Conservation (phyloP, 2,888 invertebrate species). For the Drosophila fungiperda region DNA sequence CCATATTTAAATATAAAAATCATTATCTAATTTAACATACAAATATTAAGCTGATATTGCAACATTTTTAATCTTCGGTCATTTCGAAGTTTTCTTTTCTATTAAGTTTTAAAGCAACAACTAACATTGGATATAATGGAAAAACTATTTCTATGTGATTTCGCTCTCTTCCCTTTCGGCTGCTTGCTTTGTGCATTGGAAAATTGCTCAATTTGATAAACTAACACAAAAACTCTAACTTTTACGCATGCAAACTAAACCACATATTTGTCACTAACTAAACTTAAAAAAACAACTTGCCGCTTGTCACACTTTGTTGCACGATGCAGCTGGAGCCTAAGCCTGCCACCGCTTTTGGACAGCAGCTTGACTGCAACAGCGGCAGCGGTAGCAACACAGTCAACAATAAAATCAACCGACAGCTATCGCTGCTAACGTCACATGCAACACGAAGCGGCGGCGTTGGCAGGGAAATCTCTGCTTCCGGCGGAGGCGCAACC, state of each 20-base stretch:
- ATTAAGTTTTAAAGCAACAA: constrained; percentile 16
- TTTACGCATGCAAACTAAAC: constrained; percentile 51
- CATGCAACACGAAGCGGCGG: constrained; percentile 83
- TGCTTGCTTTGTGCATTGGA: constrained; percentile 50
- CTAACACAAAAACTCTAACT: constrained; percentile 30
- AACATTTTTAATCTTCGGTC: constrained; percentile 1
- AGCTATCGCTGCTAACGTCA: constrained; percentile 88
- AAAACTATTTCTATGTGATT: constrained; percentile 35
- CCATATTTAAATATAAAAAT: not conserved
- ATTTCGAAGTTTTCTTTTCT: not conserved
- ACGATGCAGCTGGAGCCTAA: constrained; percentile 73
- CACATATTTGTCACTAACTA: constrained; percentile 58
- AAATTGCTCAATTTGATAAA: constrained; percentile 21
- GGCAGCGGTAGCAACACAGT: constrained; percentile 80
- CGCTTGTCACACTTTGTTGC: constrained; percentile 4
- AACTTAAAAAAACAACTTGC: constrained; percentile 8
- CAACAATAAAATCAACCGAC: constrained; percentile 88
- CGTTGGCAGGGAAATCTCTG: constrained; percentile 85
- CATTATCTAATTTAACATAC: not conserved
- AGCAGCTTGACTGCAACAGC: constrained; percentile 86
- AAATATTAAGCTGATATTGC: not conserved
- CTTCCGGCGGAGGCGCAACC: constrained; percentile 84
- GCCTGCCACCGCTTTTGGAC: constrained; percentile 88
- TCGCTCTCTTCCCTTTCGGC: constrained; percentile 39
- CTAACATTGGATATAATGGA: constrained; percentile 46